Base-by-base conservation (phyloP, 2,888 invertebrate genomes). In the Thereva unica region DNA sequence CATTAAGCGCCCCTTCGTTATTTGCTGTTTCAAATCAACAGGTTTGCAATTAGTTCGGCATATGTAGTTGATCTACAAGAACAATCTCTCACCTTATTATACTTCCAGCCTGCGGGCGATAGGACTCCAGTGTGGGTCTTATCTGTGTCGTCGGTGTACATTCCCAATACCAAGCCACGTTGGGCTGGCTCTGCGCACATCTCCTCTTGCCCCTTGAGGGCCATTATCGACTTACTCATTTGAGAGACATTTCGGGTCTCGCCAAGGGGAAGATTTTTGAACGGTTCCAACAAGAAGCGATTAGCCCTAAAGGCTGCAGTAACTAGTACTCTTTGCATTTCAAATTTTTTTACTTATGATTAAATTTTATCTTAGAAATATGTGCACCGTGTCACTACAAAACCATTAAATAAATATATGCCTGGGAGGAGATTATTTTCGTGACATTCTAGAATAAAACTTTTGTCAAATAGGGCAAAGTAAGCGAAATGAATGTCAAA, bases 161-260 rank as follows among this genome's bases (percentile, higher is more conserved):
- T 81, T 9, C 89, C 89, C n/a, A 89, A 74, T 12, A 89, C 84
- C 3, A 89, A 81, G 0, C 86, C 88, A 71, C 77, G 73, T 0
- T 76, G 77, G 0, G 76, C 76, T 40, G 76, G 76, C 66, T 78
- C 78, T 0, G 76, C 76, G 66, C 79, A 79, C n/a, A 77, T 75
- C 64, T 80, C 79, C 54, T 77, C 77, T 55, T 76, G 74, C n/a
- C 34, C 44, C 44, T 23, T 56, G n/a, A 59, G 40, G 2, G 59
- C 47, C 49, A 59, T 47, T 10, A 38, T 38, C 0, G 59, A 59
- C 3, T 10, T 23, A 10, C 38, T 49, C 59, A 47, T 47, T 49
- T 59, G 59, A 10, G 34, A 23, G 9, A 23, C 23, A 23, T 23
- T 23, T 23, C 23, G 23, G 23, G 23, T 23, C 2, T 23, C 23